Percentiles rank a stretch among this genome's conserved stretches.
phyloP scores from a whole-genome alignment of 2,113 vertebrate genomes.

The Empidonax alnorum region DNA sequence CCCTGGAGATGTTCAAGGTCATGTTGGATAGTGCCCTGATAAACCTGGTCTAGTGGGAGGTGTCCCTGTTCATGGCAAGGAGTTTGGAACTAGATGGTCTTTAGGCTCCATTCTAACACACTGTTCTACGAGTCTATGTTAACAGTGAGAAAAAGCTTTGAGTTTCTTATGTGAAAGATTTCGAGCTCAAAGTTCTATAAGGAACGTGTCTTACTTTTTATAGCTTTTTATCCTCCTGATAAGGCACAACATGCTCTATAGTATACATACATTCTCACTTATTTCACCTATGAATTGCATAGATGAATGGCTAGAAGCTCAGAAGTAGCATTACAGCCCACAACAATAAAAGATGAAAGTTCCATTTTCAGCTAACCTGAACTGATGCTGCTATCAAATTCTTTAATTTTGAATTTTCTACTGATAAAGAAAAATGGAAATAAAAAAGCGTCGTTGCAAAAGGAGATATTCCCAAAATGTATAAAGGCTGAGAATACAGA shows the following conservation, averaged over 20 bases:
- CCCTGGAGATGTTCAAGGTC: not conserved
- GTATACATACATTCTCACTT: not conserved
- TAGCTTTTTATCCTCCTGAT: not conserved
- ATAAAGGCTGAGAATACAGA: not conserved
- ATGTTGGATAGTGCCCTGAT: not conserved
- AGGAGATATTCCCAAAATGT: not conserved
- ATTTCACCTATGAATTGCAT: not conserved
- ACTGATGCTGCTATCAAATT: not conserved
- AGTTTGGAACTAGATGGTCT: fast-evolving
- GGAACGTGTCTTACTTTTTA: not conserved
- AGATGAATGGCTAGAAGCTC: not conserved
- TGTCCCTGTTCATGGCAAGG: not conserved
- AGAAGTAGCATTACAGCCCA: not conserved
- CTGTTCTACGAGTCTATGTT: not conserved
- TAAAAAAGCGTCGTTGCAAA: not conserved
- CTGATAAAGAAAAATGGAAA: not conserved
- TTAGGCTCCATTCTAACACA: not conserved
- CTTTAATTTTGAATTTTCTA: not conserved
- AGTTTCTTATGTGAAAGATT: not conserved
- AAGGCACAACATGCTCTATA: not conserved
- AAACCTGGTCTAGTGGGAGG: not conserved
- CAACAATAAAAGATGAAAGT: fast-evolving
- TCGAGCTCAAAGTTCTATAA: not conserved
- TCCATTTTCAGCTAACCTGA: not conserved
- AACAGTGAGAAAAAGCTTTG: not conserved